Conservation (phyloP, 2,113 vertebrate genomes). For the Chrysochloris asiatica region DNA sequence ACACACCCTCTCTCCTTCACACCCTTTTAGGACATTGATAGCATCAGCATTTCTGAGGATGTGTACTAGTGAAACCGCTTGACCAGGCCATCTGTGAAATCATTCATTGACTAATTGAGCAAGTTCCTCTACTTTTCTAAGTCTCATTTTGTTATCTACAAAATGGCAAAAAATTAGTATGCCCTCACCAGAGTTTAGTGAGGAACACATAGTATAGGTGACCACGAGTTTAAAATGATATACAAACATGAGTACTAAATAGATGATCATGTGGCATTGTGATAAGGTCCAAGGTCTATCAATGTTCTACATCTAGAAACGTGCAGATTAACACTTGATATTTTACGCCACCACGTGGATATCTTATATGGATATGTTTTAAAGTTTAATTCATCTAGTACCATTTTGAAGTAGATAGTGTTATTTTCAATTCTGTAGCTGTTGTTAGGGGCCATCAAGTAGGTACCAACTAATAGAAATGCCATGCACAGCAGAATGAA, state of each 20-base stretch:
- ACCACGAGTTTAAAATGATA: background rate
- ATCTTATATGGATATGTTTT: background rate
- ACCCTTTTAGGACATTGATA: background rate
- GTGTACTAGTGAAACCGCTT: background rate
- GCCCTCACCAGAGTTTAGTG: background rate
- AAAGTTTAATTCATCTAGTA: background rate
- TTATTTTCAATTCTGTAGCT: background rate
- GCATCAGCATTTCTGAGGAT: background rate
- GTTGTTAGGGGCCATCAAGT: no score
- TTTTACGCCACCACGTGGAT: background rate
- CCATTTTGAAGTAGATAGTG: background rate
- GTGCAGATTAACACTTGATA: background rate
- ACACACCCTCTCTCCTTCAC: background rate
- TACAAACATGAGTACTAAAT: background rate
- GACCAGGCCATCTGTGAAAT: background rate
- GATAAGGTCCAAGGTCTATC: background rate
- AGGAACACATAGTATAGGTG: background rate
- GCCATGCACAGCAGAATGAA: no score
- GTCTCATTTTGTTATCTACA: background rate
- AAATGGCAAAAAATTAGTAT: background rate
- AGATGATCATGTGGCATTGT: background rate
- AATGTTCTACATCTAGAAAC: background rate
- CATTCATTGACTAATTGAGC: background rate
- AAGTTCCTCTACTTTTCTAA: background rate
- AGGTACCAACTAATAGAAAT: no score